phyloP scores from a whole-genome alignment of 2,113 vertebrate genomes.

The Felis chaus region DNA sequence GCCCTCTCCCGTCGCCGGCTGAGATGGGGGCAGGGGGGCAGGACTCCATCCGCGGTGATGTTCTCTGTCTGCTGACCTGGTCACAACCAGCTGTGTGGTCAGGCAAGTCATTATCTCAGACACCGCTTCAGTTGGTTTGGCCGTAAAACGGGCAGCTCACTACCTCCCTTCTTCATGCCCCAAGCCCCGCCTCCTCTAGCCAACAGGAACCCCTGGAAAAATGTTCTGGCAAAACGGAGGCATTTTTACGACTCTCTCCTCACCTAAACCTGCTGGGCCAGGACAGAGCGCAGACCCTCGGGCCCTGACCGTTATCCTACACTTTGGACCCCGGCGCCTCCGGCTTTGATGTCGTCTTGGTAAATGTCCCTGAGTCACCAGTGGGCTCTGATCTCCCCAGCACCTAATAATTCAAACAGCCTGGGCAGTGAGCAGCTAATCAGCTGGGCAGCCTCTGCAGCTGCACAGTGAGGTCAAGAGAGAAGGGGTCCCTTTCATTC shows the following conservation, averaged over 20 bases:
- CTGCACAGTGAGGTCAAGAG: constrained; percentile 44
- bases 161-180: neutral
- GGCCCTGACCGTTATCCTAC: constrained; percentile 52
- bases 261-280: constrained; percentile 62
- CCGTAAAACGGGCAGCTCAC: neutral
- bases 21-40: neutral
- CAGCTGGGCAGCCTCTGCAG: constrained; percentile 61
- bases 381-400: constrained; percentile 75
- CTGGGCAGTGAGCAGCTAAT: constrained; percentile 60
- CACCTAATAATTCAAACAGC: constrained; percentile 78
- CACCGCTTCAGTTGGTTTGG: neutral
- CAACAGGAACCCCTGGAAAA: constrained; percentile 51
- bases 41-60: neutral
- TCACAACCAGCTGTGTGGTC: neutral
- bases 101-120: neutral
- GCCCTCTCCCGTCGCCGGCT: neutral
- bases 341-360: constrained; percentile 75
- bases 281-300: constrained; percentile 64
- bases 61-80: neutral
- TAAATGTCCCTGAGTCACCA: constrained; percentile 66
- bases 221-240: constrained; percentile 61
- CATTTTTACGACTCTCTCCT: constrained; percentile 72
- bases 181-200: neutral
- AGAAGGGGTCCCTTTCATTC: constrained; percentile 1
- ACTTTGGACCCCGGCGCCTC: constrained; percentile 9